Percentiles rank a stretch among this genome's conserved stretches.
phyloP scores from a whole-genome alignment of 2,797 vertebrate genomes.

The Notamacropus eugenii region DNA sequence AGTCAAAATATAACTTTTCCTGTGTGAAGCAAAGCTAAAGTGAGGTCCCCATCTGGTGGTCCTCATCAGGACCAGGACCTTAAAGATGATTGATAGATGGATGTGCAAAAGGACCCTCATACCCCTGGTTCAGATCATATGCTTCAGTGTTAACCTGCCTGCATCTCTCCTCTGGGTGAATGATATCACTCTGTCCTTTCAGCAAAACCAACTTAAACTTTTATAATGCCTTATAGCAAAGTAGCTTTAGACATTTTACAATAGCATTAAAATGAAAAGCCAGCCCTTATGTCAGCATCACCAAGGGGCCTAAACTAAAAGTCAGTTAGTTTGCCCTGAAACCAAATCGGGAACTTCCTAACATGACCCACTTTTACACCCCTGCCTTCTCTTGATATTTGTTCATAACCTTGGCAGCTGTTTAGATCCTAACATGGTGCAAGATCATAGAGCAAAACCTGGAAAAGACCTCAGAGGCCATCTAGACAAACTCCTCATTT shows the following conservation, averaged over 20 bases:
- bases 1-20: background rate
- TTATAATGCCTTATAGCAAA: conserved; percentile 68
- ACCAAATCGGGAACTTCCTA: background rate
- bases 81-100: conserved; percentile 20
- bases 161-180: conserved; percentile 14
- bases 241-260: conserved; percentile 68
- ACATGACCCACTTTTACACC: background rate
- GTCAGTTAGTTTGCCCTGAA: conserved; percentile 24
- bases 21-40: background rate
- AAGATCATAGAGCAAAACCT: fast-evolving
- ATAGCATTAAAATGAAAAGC: conserved; percentile 65
- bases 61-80: background rate
- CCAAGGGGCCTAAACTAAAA: conserved; percentile 45
- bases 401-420: background rate
- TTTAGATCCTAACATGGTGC: background rate
- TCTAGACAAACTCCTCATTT: background rate
- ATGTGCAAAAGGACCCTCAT: conserved; percentile 6
- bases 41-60: background rate
- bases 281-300: conserved; percentile 35
- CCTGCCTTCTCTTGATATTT: background rate
- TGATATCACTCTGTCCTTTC: conserved; percentile 56
- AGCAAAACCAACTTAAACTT: conserved; percentile 72
- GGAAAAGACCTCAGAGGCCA: background rate
- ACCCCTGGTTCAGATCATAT: background rate
- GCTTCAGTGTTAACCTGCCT: background rate